Conservation (phyloP, 1,140 invertebrate species). For the Euura lappo region DNA sequence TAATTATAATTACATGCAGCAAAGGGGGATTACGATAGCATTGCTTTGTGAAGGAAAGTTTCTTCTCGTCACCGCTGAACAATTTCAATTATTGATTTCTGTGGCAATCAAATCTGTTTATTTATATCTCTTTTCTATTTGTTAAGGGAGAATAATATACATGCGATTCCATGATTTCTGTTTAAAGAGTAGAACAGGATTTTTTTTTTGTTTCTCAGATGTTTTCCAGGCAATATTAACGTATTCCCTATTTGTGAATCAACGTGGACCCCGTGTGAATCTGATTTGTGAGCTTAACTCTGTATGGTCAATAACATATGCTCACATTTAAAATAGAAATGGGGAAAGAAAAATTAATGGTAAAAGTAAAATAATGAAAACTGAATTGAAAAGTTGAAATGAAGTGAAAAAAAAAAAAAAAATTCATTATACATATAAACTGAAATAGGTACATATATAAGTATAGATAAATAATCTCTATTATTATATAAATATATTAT, state of each 20-base stretch:
- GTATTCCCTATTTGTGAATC: slow-evolving; percentile 28
- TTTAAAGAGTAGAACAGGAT: too few species aligned
- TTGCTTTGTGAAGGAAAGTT: not conserved
- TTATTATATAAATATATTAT: slow-evolving; percentile 29
- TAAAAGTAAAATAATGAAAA: too few species aligned
- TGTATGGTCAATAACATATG: slow-evolving; percentile 32
- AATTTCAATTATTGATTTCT: too few species aligned
- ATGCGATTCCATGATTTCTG: not conserved
- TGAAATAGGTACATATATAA: slow-evolving; percentile 19
- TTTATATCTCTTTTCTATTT: not conserved
- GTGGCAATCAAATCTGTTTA: not conserved
- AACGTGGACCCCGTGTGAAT: slow-evolving; percentile 2
- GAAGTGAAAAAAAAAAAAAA: not conserved
- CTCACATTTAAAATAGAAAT: slow-evolving; percentile 15
- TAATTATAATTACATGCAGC: not conserved
- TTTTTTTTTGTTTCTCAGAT: too few species aligned
- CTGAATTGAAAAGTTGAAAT: too few species aligned
- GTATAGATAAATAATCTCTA: slow-evolving; percentile 32
- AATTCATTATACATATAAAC: not conserved
- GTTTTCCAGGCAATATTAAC: slow-evolving; percentile 23
- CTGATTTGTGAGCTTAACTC: slow-evolving; percentile 18
- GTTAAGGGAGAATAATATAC: not conserved
- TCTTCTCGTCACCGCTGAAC: not conserved
- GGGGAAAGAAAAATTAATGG: too few species aligned
- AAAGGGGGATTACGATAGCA: not conserved